Evolutionary conservation across 2,797 vertebrate species (phyloP).

Genomic region (Scomberomorus guttatus): DNA sequence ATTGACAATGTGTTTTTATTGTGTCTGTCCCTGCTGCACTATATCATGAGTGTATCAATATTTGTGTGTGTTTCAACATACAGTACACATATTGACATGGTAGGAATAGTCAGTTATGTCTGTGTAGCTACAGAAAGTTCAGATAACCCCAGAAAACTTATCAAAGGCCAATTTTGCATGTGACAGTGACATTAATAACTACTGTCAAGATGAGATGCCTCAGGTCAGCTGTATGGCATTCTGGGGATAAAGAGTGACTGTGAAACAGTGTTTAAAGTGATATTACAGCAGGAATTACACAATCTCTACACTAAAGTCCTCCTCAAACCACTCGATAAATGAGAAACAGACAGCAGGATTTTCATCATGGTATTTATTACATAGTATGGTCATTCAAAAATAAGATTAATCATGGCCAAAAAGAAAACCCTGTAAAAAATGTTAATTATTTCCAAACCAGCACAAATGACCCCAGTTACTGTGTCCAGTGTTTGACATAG

Average conservation of each 20-base stretch:
- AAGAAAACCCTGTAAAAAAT: constrained; percentile 18
- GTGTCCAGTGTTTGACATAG: constrained; percentile 1
- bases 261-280: background rate
- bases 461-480: background rate
- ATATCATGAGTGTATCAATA: background rate
- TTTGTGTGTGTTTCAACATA: background rate
- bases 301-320: background rate
- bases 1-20: too few relatives aligned
- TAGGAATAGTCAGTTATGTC: background rate
- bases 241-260: background rate
- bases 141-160: too few relatives aligned
- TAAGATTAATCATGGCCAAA: constrained; percentile 14
- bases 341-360: background rate
- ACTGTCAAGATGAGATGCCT: background rate
- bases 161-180: background rate
- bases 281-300: background rate
- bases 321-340: constrained; percentile 34
- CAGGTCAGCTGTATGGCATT: background rate
- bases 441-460: constrained; percentile 1
- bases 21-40: too few relatives aligned
- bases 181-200: background rate
- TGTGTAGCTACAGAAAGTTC: too few relatives aligned
- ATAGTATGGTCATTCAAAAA: constrained; percentile 51
- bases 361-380: constrained; percentile 58
- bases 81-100: background rate